Percentiles rank a stretch among this genome's conserved stretches.
These are phyloP conservation scores for Eriocheir sinensis DNA, from an alignment of 1,140 invertebrate species.

Conservation along the genomic window DNA sequence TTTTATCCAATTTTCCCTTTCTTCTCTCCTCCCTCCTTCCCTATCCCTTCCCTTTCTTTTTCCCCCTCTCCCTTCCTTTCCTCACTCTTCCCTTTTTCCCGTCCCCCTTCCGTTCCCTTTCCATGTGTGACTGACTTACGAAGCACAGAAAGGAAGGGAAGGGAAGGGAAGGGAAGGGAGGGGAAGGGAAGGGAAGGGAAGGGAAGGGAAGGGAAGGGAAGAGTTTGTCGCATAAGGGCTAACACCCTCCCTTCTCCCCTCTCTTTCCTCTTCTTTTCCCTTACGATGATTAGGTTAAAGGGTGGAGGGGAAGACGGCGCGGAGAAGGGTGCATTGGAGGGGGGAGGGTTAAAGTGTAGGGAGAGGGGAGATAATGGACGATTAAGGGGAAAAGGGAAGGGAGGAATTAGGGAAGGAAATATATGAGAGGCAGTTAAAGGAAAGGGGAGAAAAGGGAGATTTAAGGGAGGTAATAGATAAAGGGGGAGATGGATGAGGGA, in stretches of 20 bases:
- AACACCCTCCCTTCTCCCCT: not conserved
- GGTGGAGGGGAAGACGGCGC: not conserved
- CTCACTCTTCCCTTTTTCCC: not conserved
- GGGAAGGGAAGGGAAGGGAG: too few species aligned
- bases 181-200: too few species aligned
- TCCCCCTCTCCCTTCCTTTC: not conserved
- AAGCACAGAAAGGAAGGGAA: too few species aligned
- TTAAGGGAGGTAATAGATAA: too few species aligned
- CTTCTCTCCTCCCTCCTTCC: not conserved
- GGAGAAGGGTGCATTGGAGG: too few species aligned
- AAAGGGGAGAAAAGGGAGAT: too few species aligned
- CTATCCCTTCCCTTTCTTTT: not conserved
- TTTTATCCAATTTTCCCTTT: too few species aligned
- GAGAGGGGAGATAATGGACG: not conserved
- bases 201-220: not conserved
- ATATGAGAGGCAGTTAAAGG: too few species aligned
- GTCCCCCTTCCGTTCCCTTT: not conserved
- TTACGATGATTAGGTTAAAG: not conserved
- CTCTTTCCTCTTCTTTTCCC: not conserved
- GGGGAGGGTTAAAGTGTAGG: too few species aligned
- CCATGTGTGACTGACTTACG: not conserved
- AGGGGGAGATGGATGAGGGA: too few species aligned
- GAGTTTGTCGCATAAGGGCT: not conserved
- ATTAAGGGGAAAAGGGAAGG: not conserved
- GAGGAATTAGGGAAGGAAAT: too few species aligned